These are phyloP conservation scores for Malacoctenus gilli DNA, from an alignment of 2,797 vertebrate genomes.

Conservation along the genomic window DNA sequence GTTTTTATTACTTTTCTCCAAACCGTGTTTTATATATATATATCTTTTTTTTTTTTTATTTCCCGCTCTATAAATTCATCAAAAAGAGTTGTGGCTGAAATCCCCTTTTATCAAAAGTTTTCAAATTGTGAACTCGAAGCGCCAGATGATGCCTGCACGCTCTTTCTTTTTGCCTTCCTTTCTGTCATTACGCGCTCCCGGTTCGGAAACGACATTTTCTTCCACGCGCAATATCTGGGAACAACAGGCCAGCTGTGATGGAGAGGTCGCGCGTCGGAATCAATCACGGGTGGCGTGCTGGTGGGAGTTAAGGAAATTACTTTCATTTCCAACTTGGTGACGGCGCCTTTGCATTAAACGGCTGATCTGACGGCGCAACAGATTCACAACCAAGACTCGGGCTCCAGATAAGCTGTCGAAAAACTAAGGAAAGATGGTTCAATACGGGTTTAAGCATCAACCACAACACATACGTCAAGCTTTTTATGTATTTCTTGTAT, in stretches of 20 bases:
- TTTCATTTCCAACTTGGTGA: conserved; percentile 32
- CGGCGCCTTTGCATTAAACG: conserved; percentile 17
- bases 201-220: conserved; percentile 56
- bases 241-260: conserved; percentile 56
- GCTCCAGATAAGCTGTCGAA: too few relatives aligned
- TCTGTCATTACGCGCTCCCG: conserved; percentile 36
- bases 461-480: too few relatives aligned
- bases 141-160: conserved; percentile 64
- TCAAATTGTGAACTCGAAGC: conserved; percentile 40
- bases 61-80: conserved; percentile 34
- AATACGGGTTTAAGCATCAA: too few relatives aligned
- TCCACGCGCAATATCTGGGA: conserved; percentile 58
- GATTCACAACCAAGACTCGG: too few relatives aligned
- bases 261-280: conserved; percentile 51
- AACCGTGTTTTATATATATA: conserved; percentile 26
- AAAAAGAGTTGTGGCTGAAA: conserved; percentile 2
- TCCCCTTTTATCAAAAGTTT: conserved; percentile 57
- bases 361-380: conserved; percentile 4
- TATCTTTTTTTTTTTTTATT: conserved; percentile 19
- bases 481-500: too few relatives aligned
- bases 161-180: too few relatives aligned
- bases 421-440: too few relatives aligned
- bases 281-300: conserved; percentile 43
- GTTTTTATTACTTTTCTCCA: conserved; percentile 53
- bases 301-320: conserved; percentile 39